Evolutionary conservation across 2,113 vertebrate genomes (phyloP).

Genomic region (Eleginops maclovinus): DNA sequence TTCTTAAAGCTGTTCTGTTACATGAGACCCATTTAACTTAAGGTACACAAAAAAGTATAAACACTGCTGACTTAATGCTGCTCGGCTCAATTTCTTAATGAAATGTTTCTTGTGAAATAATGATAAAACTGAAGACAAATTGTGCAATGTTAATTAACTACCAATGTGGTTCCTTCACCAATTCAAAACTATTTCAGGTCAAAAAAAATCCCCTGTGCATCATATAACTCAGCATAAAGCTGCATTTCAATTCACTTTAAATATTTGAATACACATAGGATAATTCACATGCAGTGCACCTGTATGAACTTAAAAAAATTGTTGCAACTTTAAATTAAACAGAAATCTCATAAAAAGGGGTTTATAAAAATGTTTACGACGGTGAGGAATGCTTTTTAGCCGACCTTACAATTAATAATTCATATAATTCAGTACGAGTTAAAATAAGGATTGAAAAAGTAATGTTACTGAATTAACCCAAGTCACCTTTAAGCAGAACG

Average conservation of each 20-base stretch:
- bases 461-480: not conserved
- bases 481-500: not conserved
- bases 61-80: not conserved
- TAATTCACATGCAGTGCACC: not conserved
- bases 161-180: not conserved
- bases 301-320: not conserved
- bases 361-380: not conserved
- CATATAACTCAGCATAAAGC: not conserved
- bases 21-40: not conserved
- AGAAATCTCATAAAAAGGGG: not conserved
- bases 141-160: conserved; percentile 4
- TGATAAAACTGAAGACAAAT: not conserved
- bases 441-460: not conserved
- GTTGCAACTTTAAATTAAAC: not conserved
- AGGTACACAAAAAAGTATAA: not conserved
- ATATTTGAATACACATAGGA: not conserved
- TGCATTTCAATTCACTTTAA: not conserved
- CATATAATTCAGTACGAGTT: not conserved
- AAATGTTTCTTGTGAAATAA: not conserved
- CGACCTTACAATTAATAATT: not conserved
- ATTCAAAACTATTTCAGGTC: not conserved
- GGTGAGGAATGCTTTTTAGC: not conserved
- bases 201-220: not conserved
- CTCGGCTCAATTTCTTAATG: not conserved
- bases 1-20: not conserved